phyloP scores from a whole-genome alignment of 2,113 vertebrate genomes.

The Sinosuthora webbiana region DNA sequence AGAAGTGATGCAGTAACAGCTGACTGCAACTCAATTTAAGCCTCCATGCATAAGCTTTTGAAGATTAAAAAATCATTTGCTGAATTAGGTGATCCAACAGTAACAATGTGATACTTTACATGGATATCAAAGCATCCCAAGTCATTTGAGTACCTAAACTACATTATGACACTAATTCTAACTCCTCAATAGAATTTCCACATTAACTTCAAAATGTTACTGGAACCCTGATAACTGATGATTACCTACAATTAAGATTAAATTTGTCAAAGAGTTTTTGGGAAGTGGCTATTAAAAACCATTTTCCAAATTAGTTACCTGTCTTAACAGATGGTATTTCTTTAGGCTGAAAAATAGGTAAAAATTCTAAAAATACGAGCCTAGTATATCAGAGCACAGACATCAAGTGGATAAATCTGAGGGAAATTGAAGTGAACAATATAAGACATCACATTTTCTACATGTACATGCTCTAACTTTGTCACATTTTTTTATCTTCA shows the following conservation, averaged over 20 bases:
- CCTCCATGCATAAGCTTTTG: neutral
- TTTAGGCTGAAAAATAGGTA: neutral
- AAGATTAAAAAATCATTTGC: neutral
- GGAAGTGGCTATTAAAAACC: neutral
- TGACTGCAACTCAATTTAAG: neutral
- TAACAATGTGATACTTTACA: neutral
- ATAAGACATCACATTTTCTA: neutral
- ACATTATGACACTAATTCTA: neutral
- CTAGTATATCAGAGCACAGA: neutral
- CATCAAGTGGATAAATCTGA: neutral
- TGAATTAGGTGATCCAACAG: neutral
- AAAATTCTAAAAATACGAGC: neutral
- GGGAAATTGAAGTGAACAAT: neutral
- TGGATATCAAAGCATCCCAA: neutral
- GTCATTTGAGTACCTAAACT: neutral
- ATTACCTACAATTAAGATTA: neutral
- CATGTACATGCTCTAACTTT: neutral
- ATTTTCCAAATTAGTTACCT: neutral
- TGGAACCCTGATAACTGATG: neutral
- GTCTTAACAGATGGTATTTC: neutral
- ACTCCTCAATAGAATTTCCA: neutral
- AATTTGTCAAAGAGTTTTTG: neutral
- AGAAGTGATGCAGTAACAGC: neutral
- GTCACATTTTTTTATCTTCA: neutral
- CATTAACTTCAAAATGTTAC: neutral